Percentiles rank a stretch among this genome's conserved stretches.
phyloP scores from a whole-genome alignment of 2,888 invertebrate genomes.

The Volucella inflata region DNA sequence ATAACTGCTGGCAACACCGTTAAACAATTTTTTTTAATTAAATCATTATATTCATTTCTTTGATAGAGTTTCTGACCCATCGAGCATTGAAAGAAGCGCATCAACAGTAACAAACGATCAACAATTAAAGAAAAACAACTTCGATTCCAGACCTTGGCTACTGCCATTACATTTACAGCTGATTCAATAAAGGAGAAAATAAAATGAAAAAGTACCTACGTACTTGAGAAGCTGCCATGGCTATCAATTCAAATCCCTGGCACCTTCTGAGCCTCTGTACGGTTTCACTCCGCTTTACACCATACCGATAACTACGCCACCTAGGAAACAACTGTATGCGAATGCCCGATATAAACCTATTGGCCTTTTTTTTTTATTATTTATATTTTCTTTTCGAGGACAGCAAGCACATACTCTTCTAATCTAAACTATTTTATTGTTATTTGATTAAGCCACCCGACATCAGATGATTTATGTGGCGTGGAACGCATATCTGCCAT shows the following conservation, averaged over 20 bases:
- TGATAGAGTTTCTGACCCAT: slow-evolving; percentile 18
- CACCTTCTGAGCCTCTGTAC: slow-evolving; percentile 7
- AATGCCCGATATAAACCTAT: slow-evolving; percentile 50
- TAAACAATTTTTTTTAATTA: slow-evolving; percentile 31
- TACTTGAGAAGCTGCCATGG: background rate
- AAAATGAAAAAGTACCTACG: background rate
- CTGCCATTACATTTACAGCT: slow-evolving; percentile 56
- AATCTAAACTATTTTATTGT: slow-evolving; percentile 75
- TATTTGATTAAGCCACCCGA: slow-evolving; percentile 73
- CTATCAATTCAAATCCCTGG: background rate
- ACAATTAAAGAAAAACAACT: slow-evolving; percentile 1
- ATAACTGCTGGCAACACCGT: slow-evolving; percentile 26
- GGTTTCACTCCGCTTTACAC: background rate
- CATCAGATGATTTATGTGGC: slow-evolving; percentile 71
- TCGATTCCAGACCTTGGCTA: slow-evolving; percentile 28
- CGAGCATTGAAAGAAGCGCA: slow-evolving; percentile 1
- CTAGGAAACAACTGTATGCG: slow-evolving; percentile 26
- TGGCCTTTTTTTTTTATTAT: slow-evolving; percentile 24
- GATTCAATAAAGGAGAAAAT: slow-evolving; percentile 48
- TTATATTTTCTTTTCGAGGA: slow-evolving; percentile 37
- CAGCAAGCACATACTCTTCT: slow-evolving; percentile 64
- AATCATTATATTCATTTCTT: slow-evolving; percentile 20
- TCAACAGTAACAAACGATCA: background rate
- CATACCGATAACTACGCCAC: background rate
- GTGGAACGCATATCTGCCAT: slow-evolving; percentile 63